Percentiles rank a stretch among this genome's conserved stretches.
phyloP scores from a whole-genome alignment of 2,888 invertebrate species.

The Autographa pulchrina region DNA sequence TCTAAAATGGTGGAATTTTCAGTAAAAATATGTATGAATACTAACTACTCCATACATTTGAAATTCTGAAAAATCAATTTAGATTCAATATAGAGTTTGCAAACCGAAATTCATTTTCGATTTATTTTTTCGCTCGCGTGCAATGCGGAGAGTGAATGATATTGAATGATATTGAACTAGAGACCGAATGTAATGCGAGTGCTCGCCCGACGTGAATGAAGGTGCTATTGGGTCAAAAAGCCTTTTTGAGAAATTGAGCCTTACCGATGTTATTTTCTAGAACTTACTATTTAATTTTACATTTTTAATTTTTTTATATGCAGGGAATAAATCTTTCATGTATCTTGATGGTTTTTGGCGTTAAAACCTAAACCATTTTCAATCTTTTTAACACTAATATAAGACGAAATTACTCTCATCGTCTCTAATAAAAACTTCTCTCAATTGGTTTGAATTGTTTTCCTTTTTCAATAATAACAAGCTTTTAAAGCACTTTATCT shows the following conservation, averaged over 20 bases:
- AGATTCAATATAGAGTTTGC: conserved; percentile 51
- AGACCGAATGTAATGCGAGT: conserved; percentile 55
- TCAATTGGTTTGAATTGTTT: too few species aligned
- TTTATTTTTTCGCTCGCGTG: conserved; percentile 51
- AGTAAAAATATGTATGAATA: background rate
- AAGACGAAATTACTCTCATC: too few species aligned
- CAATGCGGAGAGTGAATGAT: conserved; percentile 56
- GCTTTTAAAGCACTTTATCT: background rate
- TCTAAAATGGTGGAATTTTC: too few species aligned
- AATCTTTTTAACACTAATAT: too few species aligned
- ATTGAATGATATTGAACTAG: conserved; percentile 58
- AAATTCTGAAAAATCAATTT: conserved; percentile 34
- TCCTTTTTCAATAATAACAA: too few species aligned
- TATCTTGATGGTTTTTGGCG: too few species aligned
- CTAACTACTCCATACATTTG: background rate
- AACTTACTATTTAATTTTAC: conserved; percentile 20
- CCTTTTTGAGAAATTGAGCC: conserved; percentile 53
- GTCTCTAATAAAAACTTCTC: too few species aligned
- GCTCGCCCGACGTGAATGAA: conserved; percentile 37
- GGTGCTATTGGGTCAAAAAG: conserved; percentile 50
- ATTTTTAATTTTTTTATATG: too few species aligned
- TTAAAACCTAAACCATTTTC: too few species aligned
- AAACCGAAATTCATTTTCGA: conserved; percentile 61
- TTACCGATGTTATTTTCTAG: conserved; percentile 23
- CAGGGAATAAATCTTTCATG: too few species aligned